Evolutionary conservation across 1,140 invertebrate species (phyloP).

Genomic region (Caenorhabditis remanei): DNA sequence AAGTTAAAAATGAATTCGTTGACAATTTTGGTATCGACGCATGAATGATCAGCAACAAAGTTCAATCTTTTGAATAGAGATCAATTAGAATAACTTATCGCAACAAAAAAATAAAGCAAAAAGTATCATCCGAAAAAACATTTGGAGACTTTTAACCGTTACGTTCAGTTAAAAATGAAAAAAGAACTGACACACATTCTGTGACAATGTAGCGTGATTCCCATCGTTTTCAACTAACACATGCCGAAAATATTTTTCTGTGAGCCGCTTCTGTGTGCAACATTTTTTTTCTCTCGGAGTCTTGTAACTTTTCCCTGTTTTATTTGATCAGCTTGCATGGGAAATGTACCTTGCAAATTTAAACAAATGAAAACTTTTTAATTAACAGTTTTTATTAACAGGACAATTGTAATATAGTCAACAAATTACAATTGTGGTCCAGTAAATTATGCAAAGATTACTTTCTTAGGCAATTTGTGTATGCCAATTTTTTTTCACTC

Average conservation of each 20-base stretch:
- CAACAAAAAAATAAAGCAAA: background rate
- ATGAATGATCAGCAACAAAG: too few species aligned
- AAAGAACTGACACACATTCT: too few species aligned
- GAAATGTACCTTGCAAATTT: background rate
- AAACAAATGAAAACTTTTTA: background rate
- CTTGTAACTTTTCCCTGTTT: background rate
- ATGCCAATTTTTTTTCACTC: background rate
- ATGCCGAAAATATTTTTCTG: too few species aligned
- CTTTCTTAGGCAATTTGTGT: background rate
- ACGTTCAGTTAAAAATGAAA: too few species aligned
- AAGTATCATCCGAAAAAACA: too few species aligned
- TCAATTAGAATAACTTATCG: background rate
- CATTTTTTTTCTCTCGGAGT: background rate
- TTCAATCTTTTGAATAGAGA: too few species aligned
- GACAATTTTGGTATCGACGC: background rate
- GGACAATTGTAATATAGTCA: background rate
- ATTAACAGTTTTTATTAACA: slow-evolving; percentile 35
- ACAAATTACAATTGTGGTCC: background rate
- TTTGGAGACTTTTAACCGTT: too few species aligned
- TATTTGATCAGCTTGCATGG: background rate
- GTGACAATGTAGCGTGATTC: too few species aligned
- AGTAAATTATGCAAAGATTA: slow-evolving; percentile 2
- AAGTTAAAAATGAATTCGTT: too few species aligned
- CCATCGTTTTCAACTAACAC: too few species aligned
- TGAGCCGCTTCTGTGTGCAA: background rate